phyloP scores from a whole-genome alignment of 1,140 invertebrate genomes.

The Nomia melanderi region DNA sequence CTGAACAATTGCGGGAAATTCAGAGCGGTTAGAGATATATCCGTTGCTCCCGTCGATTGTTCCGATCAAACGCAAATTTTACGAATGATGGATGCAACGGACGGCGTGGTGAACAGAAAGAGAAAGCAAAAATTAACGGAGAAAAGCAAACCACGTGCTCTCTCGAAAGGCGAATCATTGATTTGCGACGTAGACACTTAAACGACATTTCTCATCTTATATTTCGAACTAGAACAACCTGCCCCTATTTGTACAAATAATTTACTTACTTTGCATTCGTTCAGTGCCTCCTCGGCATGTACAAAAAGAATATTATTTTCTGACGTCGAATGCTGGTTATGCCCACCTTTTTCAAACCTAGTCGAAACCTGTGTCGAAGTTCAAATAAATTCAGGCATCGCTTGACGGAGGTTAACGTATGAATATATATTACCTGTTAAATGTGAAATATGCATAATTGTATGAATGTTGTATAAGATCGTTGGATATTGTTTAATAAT shows the following conservation, averaged over 20 bases:
- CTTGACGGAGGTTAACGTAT: background rate
- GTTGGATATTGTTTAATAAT: background rate
- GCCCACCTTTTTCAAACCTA: too few relatives aligned
- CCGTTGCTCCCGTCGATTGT: slow-evolving; percentile 95
- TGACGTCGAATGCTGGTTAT: too few relatives aligned
- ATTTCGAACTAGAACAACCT: too few relatives aligned
- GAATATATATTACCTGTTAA: slow-evolving; percentile 4
- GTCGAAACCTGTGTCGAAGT: too few relatives aligned
- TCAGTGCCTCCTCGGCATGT: too few relatives aligned
- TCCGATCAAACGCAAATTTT: slow-evolving; percentile 93
- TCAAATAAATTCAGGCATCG: too few relatives aligned
- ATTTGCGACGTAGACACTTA: slow-evolving; percentile 35
- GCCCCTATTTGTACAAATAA: too few relatives aligned
- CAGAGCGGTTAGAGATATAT: slow-evolving; percentile 97
- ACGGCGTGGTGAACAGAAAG: slow-evolving; percentile 89
- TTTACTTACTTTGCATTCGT: background rate
- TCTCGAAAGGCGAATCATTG: slow-evolving; percentile 43
- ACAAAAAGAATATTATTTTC: too few relatives aligned
- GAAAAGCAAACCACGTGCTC: slow-evolving; percentile 40
- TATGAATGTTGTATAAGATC: background rate
- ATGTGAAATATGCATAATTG: background rate
- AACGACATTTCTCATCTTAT: background rate
- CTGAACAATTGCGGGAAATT: slow-evolving; percentile 99
- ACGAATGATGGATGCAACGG: slow-evolving; percentile 95
- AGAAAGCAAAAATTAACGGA: slow-evolving; percentile 72